Evolutionary conservation across 2,113 vertebrate genomes (phyloP).

Genomic region (Petromus typicus): DNA sequence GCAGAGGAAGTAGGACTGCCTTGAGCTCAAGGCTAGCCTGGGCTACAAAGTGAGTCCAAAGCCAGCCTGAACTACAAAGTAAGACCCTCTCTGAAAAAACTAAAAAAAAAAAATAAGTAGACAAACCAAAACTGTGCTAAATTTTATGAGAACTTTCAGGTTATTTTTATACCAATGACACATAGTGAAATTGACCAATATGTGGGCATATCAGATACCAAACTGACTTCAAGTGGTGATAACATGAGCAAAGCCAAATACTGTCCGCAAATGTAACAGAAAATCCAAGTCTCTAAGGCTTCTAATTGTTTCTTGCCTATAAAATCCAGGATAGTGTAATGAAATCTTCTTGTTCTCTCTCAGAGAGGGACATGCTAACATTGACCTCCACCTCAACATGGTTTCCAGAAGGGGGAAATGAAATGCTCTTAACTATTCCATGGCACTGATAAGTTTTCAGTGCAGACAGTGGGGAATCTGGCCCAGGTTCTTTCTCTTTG

Average conservation of each 20-base stretch:
- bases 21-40: too few relatives aligned
- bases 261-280: not conserved
- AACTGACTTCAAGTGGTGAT: not conserved
- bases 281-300: not conserved
- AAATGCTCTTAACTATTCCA: not conserved
- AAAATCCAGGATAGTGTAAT: not conserved
- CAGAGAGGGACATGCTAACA: slow-evolving; percentile 38
- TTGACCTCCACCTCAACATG: not conserved
- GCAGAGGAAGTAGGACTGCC: too few relatives aligned
- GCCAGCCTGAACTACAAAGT: too few relatives aligned
- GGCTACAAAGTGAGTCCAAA: too few relatives aligned
- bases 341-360: not conserved
- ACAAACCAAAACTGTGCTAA: not conserved
- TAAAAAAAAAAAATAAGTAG: not conserved
- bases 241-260: slow-evolving; percentile 23
- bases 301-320: not conserved
- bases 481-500: slow-evolving; percentile 3
- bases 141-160: not conserved
- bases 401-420: not conserved
- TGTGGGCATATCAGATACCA: not conserved
- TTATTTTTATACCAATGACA: not conserved
- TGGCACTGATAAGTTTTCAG: slow-evolving; percentile 22
- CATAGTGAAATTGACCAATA: not conserved
- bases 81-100: too few relatives aligned
- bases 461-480: slow-evolving; percentile 8